phyloP scores from a whole-genome alignment of 2,888 invertebrate species.

The Amphipoea oculea region DNA sequence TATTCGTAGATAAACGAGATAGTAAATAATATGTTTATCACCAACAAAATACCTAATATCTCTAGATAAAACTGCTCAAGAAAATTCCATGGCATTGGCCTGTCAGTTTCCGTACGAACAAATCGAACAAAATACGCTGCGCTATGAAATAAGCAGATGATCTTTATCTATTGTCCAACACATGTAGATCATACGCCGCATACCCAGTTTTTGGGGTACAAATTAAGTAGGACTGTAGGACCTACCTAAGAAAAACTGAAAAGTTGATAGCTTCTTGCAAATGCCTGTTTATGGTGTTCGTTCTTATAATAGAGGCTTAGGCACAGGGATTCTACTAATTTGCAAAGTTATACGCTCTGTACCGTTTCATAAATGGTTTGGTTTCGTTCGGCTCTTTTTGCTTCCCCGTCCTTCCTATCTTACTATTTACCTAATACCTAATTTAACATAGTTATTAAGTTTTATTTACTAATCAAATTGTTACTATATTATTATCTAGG shows the following conservation, averaged over 20 bases:
- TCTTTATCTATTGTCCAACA: background rate
- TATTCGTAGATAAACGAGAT: conserved; percentile 12
- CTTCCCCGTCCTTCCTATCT: background rate
- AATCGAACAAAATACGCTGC: background rate
- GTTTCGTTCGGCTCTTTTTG: no score
- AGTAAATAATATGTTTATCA: conserved; percentile 4
- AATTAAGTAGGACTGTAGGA: background rate
- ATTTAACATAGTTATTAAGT: no score
- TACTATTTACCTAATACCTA: conserved; percentile 1
- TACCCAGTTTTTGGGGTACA: background rate
- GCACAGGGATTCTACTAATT: no score
- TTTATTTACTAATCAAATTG: no score
- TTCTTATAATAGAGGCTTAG: background rate
- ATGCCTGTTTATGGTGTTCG: background rate
- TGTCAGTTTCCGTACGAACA: background rate
- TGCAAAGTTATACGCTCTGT: no score
- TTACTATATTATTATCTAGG: no score
- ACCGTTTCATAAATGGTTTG: no score
- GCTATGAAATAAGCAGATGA: background rate
- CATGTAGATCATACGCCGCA: background rate
- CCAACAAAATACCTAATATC: conserved; percentile 9
- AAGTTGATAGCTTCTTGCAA: no score
- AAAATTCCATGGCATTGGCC: background rate
- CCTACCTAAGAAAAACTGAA: background rate
- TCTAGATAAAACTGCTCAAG: conserved; percentile 16